phyloP scores from a whole-genome alignment of 2,888 invertebrate species.

The Pristionchus entomophagus region DNA sequence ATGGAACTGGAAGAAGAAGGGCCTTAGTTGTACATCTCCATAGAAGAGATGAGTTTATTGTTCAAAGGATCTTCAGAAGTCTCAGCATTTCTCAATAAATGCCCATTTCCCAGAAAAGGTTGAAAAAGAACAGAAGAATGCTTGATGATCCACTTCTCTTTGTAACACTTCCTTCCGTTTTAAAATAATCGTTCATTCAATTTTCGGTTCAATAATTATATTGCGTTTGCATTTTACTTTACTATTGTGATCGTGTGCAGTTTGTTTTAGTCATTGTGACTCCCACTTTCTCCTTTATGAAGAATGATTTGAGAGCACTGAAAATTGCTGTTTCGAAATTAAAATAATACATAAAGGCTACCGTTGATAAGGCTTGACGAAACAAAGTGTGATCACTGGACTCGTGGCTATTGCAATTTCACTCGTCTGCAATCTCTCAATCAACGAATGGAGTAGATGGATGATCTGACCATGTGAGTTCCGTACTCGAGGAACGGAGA shows the following conservation, averaged over 20 bases:
- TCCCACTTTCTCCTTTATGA: not conserved
- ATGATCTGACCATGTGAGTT: not conserved
- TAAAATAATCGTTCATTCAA: no score
- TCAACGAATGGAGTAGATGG: not conserved
- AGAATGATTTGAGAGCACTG: not conserved
- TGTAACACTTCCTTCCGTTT: no score
- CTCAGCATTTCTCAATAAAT: no score
- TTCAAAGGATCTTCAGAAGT: no score
- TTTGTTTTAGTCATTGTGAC: not conserved
- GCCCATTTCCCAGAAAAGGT: no score
- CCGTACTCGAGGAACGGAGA: constrained; percentile 1
- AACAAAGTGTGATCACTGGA: not conserved
- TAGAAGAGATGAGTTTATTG: no score
- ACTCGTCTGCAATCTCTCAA: not conserved
- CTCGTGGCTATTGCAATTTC: constrained; percentile 6
- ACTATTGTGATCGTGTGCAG: not conserved
- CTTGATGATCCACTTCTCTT: no score
- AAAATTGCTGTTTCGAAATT: not conserved
- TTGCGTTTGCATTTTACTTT: no score
- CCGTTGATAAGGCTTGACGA: not conserved
- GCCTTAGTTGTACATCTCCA: no score
- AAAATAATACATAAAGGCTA: not conserved
- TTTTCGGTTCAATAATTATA: no score
- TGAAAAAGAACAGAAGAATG: no score
- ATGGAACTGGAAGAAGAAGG: no score